phyloP scores from a whole-genome alignment of 1,140 invertebrate species.

The Micrasema minimum region DNA sequence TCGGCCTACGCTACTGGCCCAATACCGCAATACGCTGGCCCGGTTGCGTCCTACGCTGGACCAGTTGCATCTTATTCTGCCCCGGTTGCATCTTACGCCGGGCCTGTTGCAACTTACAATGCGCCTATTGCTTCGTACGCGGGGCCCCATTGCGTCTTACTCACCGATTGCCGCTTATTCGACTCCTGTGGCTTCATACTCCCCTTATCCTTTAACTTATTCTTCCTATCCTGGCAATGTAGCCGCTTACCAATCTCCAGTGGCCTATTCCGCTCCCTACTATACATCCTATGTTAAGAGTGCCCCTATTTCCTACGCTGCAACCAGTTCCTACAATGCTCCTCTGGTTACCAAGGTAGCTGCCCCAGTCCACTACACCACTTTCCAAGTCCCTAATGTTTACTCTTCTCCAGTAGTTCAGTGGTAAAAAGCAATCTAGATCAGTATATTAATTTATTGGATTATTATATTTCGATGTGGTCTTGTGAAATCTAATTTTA shows the following conservation, averaged over 20 bases:
- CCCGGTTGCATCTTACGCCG: conserved; percentile 3
- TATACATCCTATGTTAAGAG: conserved; percentile 26
- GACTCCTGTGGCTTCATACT: conserved; percentile 10
- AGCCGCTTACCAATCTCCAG: neutral
- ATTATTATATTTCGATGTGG: too few species aligned
- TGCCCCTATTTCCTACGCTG: conserved; percentile 36
- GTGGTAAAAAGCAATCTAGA: too few species aligned
- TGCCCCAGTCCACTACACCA: conserved; percentile 30
- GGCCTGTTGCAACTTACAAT: neutral
- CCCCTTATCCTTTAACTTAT: conserved; percentile 5
- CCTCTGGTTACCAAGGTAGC: conserved; percentile 49
- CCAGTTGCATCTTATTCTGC: neutral
- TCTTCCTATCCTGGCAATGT: conserved; percentile 2
- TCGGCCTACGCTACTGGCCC: conserved; percentile 6
- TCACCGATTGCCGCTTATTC: conserved; percentile 1
- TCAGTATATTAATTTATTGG: too few species aligned
- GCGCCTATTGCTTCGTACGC: conserved; percentile 1
- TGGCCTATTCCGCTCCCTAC: conserved; percentile 18
- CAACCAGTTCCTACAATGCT: conserved; percentile 36
- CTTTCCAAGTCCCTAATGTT: conserved; percentile 11
- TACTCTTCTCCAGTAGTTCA: conserved; percentile 11
- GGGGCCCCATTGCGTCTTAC: neutral
- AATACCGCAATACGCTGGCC: neutral
- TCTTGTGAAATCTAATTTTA: too few species aligned
- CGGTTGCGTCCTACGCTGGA: neutral